Conservation (phyloP, 2,113 vertebrate species). For the Poecile atricapillus region DNA sequence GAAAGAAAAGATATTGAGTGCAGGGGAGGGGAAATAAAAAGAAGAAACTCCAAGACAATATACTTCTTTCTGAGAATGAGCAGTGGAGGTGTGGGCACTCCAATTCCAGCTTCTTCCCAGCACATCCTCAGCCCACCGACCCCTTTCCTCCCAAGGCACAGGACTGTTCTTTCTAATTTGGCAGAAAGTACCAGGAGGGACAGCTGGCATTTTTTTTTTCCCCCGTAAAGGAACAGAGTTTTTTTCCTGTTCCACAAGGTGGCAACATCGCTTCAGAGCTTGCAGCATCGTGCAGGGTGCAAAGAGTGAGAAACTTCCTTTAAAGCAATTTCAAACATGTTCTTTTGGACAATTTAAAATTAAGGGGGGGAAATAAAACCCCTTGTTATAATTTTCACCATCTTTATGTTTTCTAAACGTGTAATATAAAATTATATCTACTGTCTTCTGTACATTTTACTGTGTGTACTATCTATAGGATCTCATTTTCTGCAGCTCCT, state of each 20-base stretch:
- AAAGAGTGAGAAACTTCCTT: background rate
- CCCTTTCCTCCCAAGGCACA: background rate
- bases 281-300: background rate
- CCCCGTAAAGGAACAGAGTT: background rate
- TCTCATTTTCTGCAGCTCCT: background rate
- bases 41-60: background rate
- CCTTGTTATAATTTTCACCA: background rate
- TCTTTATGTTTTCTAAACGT: background rate
- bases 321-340: background rate
- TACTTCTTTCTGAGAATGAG: background rate
- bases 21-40: background rate
- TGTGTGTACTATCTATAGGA: background rate
- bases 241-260: slow-evolving; percentile 65
- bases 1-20: fast-evolving
- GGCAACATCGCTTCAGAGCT: slow-evolving; percentile 70
- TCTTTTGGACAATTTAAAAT: background rate
- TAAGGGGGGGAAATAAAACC: fast-evolving
- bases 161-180: background rate
- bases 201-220: background rate
- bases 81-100: fast-evolving
- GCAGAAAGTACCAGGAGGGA: background rate
- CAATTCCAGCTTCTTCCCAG: background rate
- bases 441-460: background rate
- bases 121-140: background rate
- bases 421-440: background rate